These are phyloP conservation scores for Sternarchorhynchus goeldii DNA, from an alignment of 2,797 vertebrate species.

Conservation along the genomic window DNA sequence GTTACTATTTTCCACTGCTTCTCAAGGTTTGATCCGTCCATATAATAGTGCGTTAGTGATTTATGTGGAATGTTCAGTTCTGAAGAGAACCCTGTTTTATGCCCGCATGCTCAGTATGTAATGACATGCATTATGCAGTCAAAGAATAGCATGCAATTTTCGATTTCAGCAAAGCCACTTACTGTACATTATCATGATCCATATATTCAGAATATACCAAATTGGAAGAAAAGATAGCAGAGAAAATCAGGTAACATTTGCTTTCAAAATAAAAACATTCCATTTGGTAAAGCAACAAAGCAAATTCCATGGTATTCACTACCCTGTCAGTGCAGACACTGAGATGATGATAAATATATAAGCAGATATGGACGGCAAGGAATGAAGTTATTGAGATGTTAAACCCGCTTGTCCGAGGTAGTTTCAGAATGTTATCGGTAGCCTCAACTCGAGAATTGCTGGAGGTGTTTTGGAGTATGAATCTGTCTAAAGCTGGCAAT, in stretches of 20 bases:
- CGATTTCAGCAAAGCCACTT: constrained; percentile 52
- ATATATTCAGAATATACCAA: constrained; percentile 49
- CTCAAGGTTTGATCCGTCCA: background rate
- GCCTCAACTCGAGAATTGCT: constrained; percentile 80
- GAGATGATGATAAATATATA: constrained; percentile 70
- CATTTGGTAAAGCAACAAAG: constrained; percentile 53
- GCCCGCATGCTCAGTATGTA: constrained; percentile 29
- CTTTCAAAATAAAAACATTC: constrained; percentile 48
- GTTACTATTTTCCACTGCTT: background rate
- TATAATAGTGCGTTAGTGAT: constrained; percentile 1
- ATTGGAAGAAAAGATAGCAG: constrained; percentile 34
- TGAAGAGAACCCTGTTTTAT: constrained; percentile 29
- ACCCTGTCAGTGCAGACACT: constrained; percentile 51
- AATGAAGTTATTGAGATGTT: constrained; percentile 76
- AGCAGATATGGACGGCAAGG: constrained; percentile 64
- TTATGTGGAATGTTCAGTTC: constrained; percentile 16
- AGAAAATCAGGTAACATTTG: constrained; percentile 48
- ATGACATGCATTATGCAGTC: constrained; percentile 36
- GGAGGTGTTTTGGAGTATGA: constrained; percentile 80
- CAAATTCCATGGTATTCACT: constrained; percentile 63
- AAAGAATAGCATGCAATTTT: constrained; percentile 52
- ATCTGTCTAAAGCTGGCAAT: constrained; percentile 80
- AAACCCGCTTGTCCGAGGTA: constrained; percentile 77
- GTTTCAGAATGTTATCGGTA: constrained; percentile 81
- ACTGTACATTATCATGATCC: constrained; percentile 49